phyloP scores from a whole-genome alignment of 1,140 invertebrate genomes.

The Drosophila sulfurigaster region DNA sequence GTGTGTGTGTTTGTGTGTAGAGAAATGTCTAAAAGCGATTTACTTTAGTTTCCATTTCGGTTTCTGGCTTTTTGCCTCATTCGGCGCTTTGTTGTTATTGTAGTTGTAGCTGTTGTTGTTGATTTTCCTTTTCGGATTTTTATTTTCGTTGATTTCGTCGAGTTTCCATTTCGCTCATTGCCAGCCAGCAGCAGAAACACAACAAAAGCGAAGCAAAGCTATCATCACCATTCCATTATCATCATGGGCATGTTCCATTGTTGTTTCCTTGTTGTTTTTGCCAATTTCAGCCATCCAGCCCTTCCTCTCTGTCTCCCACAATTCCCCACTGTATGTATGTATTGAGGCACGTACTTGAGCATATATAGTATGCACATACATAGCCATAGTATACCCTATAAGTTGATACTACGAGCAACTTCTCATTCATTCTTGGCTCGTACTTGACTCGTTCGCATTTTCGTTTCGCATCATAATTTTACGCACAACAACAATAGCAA shows the following conservation, averaged over 20 bases:
- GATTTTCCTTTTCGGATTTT: conserved; percentile 45
- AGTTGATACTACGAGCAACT: conserved; percentile 30
- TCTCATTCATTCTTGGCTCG: conserved; percentile 67
- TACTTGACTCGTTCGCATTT: conserved; percentile 65
- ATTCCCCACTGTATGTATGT: conserved; percentile 2
- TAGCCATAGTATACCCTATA: conserved; percentile 6
- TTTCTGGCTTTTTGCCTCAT: conserved; percentile 55
- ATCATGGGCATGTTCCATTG: conserved; percentile 49
- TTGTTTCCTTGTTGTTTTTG: conserved; percentile 51
- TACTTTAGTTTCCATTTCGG: conserved; percentile 69
- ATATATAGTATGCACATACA: neutral
- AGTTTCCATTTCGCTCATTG: conserved; percentile 63
- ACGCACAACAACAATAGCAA: conserved; percentile 47
- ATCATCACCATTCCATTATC: conserved; percentile 68
- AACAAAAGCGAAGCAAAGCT: conserved; percentile 35
- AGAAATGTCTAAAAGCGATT: conserved; percentile 73
- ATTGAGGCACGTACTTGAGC: conserved; percentile 16
- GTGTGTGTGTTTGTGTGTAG: conserved; percentile 45
- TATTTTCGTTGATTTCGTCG: conserved; percentile 70
- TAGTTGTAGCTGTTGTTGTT: conserved; percentile 18
- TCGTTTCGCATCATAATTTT: conserved; percentile 83
- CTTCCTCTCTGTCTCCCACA: neutral
- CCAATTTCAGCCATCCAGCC: conserved; percentile 54
- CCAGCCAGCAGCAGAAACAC: conserved; percentile 27
- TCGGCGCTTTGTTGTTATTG: conserved; percentile 31